phyloP scores from a whole-genome alignment of 2,113 vertebrate species.

The Anguilla rostrata region DNA sequence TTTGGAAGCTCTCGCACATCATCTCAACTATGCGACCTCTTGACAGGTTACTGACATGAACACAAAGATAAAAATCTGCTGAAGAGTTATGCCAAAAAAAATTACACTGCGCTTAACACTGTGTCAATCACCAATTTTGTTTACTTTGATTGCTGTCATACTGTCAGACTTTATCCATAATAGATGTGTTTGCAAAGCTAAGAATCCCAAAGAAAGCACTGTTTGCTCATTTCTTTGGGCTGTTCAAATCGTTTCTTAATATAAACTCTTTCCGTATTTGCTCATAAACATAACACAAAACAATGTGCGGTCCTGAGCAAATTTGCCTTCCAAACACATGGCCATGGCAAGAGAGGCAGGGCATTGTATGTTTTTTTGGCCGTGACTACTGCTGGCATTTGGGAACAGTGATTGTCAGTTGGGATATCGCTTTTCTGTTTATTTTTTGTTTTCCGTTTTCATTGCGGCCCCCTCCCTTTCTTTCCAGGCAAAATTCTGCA shows the following conservation, averaged over 20 bases:
- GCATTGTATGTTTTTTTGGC: background rate
- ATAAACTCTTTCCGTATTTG: slow-evolving; percentile 93
- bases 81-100: slow-evolving; percentile 59
- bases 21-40: background rate
- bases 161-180: slow-evolving; percentile 76
- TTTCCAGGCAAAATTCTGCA: background rate
- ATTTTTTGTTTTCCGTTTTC: background rate
- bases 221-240: slow-evolving; percentile 97
- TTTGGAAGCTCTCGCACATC: slow-evolving; percentile 40
- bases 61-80: slow-evolving; percentile 46
- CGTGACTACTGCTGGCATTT: background rate
- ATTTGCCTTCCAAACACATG: slow-evolving; percentile 88
- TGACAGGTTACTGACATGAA: slow-evolving; percentile 49
- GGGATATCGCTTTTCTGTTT: background rate
- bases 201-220: slow-evolving; percentile 94
- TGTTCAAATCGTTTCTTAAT: slow-evolving; percentile 98
- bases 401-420: background rate
- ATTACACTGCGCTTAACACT: slow-evolving; percentile 60
- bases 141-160: slow-evolving; percentile 76
- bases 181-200: slow-evolving; percentile 88
- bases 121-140: slow-evolving; percentile 69
- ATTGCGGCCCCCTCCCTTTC: no score
- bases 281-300: slow-evolving; percentile 94
- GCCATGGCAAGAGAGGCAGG: slow-evolving; percentile 40
- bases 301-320: slow-evolving; percentile 87